These are phyloP conservation scores for Hoplodrina blanda DNA, from an alignment of 2,888 invertebrate genomes.

Conservation along the genomic window DNA sequence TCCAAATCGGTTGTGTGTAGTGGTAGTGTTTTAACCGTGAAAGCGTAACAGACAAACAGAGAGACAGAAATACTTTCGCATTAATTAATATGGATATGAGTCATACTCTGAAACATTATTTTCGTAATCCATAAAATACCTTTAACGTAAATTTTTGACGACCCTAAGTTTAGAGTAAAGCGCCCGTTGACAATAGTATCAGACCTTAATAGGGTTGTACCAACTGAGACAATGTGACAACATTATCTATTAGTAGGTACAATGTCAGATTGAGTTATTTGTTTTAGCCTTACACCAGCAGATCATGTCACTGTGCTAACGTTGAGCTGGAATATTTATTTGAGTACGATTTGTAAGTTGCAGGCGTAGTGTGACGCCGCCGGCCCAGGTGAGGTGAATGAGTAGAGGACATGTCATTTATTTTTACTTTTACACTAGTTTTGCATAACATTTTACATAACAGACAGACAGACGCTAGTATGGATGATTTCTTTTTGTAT, in stretches of 20 bases:
- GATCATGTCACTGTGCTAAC: conserved; percentile 20
- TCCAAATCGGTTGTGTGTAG: too few relatives aligned
- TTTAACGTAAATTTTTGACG: not conserved
- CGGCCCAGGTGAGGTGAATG: not conserved
- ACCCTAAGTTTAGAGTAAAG: conserved; percentile 16
- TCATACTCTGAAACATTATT: too few relatives aligned
- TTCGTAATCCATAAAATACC: not conserved
- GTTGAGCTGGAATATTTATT: conserved; percentile 10
- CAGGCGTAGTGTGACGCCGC: too few relatives aligned
- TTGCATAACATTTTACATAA: too few relatives aligned
- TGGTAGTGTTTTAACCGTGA: too few relatives aligned
- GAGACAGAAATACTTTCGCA: too few relatives aligned
- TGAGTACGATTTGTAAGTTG: not conserved
- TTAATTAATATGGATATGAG: too few relatives aligned
- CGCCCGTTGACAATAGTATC: conserved; percentile 36
- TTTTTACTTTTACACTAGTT: not conserved
- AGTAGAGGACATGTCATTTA: not conserved
- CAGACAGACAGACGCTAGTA: too few relatives aligned
- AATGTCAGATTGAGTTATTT: conserved; percentile 40
- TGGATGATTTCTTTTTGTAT: too few relatives aligned
- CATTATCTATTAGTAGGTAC: conserved; percentile 27
- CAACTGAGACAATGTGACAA: conserved; percentile 24
- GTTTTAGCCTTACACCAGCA: conserved; percentile 13
- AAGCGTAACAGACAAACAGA: too few relatives aligned
- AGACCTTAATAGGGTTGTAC: conserved; percentile 54